Conservation (phyloP, 1,140 invertebrate genomes). For the Gonioctena quinquepunctata region DNA sequence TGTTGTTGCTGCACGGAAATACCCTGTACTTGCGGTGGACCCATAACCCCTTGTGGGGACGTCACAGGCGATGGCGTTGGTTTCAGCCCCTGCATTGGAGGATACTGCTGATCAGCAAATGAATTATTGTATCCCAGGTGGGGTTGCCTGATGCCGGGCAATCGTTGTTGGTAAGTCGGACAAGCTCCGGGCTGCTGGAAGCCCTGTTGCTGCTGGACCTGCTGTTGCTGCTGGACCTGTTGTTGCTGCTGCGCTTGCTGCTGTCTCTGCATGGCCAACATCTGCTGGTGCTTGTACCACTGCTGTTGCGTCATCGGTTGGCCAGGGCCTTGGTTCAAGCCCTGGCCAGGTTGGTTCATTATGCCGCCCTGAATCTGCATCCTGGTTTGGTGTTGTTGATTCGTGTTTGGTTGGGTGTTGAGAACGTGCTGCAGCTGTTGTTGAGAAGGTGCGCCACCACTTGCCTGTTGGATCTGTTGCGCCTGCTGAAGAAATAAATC, state of each 20-base stretch:
- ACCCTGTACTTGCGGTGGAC: conserved; percentile 66
- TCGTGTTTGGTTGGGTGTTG: conserved; percentile 57
- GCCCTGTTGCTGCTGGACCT: conserved; percentile 57
- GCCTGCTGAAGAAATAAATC: conserved; percentile 35
- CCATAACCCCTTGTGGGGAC: conserved; percentile 76
- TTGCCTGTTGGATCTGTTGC: conserved; percentile 49
- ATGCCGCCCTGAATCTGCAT: conserved; percentile 56
- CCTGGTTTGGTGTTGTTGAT: conserved; percentile 48
- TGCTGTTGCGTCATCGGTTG: conserved; percentile 55
- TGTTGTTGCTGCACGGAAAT: conserved; percentile 63
- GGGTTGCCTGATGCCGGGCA: conserved; percentile 56
- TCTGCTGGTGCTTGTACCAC: conserved; percentile 63
- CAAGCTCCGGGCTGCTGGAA: conserved; percentile 52
- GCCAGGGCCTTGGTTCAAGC: conserved; percentile 53
- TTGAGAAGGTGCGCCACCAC: conserved; percentile 53
- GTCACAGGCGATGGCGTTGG: conserved; percentile 69
- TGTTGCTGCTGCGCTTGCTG: conserved; percentile 40
- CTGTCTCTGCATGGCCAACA: conserved; percentile 59
- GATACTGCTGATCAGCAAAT: conserved; percentile 53
- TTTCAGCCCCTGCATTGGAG: conserved; percentile 61
- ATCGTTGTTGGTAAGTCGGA: conserved; percentile 51
- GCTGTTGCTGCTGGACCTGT: conserved; percentile 55
- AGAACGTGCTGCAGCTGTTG: conserved; percentile 60
- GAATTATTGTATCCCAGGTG: conserved; percentile 56
- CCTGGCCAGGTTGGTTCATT: conserved; percentile 54